phyloP scores from a whole-genome alignment of 2,888 invertebrate species.

The Drosophila merina region DNA sequence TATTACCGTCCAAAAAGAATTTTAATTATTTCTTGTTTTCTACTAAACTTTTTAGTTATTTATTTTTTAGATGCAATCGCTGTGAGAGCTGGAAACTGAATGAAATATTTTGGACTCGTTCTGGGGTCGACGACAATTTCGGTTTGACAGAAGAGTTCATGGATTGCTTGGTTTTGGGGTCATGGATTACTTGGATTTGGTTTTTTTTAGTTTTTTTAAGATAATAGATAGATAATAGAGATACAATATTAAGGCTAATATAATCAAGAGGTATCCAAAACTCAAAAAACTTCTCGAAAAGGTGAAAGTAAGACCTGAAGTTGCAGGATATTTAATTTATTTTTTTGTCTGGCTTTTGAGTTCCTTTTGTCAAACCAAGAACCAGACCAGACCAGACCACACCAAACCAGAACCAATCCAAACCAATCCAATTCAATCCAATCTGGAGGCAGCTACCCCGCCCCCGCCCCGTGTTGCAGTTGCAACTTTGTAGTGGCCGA shows the following conservation, averaged over 20 bases:
- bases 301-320: no score
- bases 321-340: no score
- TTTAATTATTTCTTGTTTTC: no score
- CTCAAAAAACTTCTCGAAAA: no score
- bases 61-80: neutral
- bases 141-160: neutral
- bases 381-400: neutral
- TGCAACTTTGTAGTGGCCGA: constrained; percentile 14
- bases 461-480: constrained; percentile 1
- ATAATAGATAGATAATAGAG: no score
- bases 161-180: no score
- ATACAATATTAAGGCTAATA: no score
- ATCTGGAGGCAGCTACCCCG: neutral
- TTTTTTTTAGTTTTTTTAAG: no score
- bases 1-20: no score
- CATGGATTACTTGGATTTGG: no score
- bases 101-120: neutral
- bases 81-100: neutral
- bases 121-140: neutral
- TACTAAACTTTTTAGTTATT: no score
- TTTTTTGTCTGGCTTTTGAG: neutral
- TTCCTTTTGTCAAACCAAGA: neutral
- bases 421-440: constrained; percentile 3
- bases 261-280: no score
- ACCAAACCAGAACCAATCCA: neutral